Evolutionary conservation across 1,140 invertebrate genomes (phyloP).

Genomic region (Ips nitidus): DNA sequence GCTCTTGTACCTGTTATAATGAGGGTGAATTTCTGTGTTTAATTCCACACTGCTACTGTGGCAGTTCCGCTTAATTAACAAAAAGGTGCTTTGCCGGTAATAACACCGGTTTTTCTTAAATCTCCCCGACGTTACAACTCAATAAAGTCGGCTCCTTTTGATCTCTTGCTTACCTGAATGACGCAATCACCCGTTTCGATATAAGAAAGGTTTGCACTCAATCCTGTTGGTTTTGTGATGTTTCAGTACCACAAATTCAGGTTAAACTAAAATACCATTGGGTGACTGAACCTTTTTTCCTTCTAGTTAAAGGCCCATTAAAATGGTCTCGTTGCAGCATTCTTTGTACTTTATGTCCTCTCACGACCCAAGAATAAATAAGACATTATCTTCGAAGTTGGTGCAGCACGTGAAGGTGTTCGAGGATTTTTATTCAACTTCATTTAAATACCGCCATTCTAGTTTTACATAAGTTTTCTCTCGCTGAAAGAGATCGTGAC

Average conservation of each 20-base stretch:
- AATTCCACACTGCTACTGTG: too few relatives aligned
- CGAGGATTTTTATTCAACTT: constrained; percentile 22
- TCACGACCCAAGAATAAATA: constrained; percentile 32
- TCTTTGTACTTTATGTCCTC: constrained; percentile 24
- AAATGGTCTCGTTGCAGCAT: neutral
- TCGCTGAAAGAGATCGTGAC: constrained; percentile 22
- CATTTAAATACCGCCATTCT: constrained; percentile 30
- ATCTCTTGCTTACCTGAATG: too few relatives aligned
- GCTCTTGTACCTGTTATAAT: constrained; percentile 4
- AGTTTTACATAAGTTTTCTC: constrained; percentile 28
- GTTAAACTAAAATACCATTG: too few relatives aligned
- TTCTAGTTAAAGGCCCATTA: neutral
- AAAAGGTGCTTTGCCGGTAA: too few relatives aligned
- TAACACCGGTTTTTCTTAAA: too few relatives aligned
- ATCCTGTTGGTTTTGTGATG: too few relatives aligned
- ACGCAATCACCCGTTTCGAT: too few relatives aligned
- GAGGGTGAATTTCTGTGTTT: neutral
- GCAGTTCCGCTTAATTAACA: too few relatives aligned
- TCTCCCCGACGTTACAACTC: too few relatives aligned
- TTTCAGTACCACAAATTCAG: too few relatives aligned
- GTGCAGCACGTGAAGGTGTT: constrained; percentile 27
- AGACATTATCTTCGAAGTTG: constrained; percentile 29
- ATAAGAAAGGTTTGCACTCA: too few relatives aligned
- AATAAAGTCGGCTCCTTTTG: too few relatives aligned
- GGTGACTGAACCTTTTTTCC: neutral